A percentile compares a stretch with the other conserved stretches of the same genome.
phyloP scores from a whole-genome alignment of 2,888 invertebrate species.

The Tachina grossa region DNA sequence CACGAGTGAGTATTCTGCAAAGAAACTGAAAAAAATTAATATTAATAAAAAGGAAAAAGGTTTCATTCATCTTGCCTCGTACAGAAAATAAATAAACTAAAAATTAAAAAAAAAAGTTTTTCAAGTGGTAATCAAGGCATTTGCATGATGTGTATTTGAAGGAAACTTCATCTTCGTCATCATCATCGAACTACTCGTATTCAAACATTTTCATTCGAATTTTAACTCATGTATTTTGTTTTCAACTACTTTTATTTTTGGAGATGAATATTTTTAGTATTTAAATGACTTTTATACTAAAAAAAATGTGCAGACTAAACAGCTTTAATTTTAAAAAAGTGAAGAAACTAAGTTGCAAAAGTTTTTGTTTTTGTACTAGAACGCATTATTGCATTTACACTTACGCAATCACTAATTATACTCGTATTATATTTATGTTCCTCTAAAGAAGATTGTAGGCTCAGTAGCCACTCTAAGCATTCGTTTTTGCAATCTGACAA shows the following conservation, averaged over 20 bases:
- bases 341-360: too few relatives aligned
- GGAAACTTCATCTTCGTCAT: slow-evolving; percentile 28
- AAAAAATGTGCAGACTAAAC: background rate
- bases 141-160: slow-evolving; percentile 34
- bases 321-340: too few relatives aligned
- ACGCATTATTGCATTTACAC: too few relatives aligned
- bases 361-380: too few relatives aligned
- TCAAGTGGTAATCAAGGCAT: slow-evolving; percentile 28
- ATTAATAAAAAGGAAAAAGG: slow-evolving; percentile 24
- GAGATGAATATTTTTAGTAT: background rate
- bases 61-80: background rate
- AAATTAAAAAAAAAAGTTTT: slow-evolving; percentile 24
- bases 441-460: too few relatives aligned
- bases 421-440: too few relatives aligned
- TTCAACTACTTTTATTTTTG: background rate
- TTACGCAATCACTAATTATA: too few relatives aligned
- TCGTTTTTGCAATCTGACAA: too few relatives aligned
- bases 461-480: too few relatives aligned
- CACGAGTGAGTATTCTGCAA: background rate
- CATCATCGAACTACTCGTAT: background rate
- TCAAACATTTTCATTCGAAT: background rate
- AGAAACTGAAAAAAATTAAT: slow-evolving; percentile 4
- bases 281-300: background rate
- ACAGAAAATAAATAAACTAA: slow-evolving; percentile 2
- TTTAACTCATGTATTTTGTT: slow-evolving; percentile 19